Conservation (phyloP, 2,888 invertebrate genomes). For the Alloplasta piceator region DNA sequence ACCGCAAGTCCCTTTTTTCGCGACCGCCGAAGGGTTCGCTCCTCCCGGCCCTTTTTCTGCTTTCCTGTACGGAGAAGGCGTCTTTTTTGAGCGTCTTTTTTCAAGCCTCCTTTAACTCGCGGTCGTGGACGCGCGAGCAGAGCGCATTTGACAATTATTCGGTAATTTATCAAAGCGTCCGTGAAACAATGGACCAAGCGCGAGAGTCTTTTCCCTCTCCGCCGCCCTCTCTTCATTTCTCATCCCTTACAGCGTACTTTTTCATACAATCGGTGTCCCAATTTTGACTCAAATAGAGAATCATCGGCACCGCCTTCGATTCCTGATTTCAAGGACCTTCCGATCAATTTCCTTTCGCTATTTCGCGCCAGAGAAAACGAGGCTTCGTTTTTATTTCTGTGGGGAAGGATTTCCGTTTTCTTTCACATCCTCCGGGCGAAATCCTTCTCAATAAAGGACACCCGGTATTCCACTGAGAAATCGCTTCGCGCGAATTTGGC, state of each 20-base stretch:
- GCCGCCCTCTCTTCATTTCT: conserved; percentile 12
- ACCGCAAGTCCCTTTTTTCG: conserved; percentile 34
- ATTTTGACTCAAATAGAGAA: conserved; percentile 11
- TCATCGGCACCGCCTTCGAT: neutral
- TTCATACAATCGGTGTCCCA: conserved; percentile 67
- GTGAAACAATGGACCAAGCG: conserved; percentile 80
- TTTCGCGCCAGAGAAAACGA: neutral
- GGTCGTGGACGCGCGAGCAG: conserved; percentile 72
- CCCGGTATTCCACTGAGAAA: conserved; percentile 42
- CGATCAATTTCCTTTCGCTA: neutral
- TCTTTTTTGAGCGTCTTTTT: conserved; percentile 46
- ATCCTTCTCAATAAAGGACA: conserved; percentile 16
- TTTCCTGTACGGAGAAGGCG: conserved; percentile 26
- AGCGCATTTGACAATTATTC: conserved; percentile 82
- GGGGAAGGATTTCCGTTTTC: neutral
- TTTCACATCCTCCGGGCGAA: too few relatives aligned
- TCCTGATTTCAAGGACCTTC: neutral
- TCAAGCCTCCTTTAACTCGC: conserved; percentile 68
- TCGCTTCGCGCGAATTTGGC: conserved; percentile 64
- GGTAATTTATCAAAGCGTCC: conserved; percentile 83
- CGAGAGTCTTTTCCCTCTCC: conserved; percentile 66
- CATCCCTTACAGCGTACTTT: conserved; percentile 42
- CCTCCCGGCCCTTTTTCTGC: neutral
- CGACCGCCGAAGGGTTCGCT: conserved; percentile 27
- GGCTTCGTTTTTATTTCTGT: neutral